Evolutionary conservation across 2,113 vertebrate genomes (phyloP).

Genomic region (Mesocricetus auratus): DNA sequence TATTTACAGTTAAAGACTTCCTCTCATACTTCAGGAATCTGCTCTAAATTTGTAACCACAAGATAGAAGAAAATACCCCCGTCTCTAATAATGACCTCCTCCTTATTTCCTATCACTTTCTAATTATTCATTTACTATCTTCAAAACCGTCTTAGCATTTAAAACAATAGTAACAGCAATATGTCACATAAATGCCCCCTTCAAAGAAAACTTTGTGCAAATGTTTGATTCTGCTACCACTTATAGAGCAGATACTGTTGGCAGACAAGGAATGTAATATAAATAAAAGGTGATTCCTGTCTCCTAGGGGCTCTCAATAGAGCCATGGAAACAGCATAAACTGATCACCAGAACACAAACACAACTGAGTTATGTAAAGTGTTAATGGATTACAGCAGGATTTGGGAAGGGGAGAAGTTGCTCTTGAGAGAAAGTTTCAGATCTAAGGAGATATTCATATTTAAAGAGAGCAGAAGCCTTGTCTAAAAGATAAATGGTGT

Average conservation of each 20-base stretch:
- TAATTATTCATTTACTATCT: neutral
- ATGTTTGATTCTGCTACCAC: neutral
- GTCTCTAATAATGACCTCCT: neutral
- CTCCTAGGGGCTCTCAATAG: neutral
- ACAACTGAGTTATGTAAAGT: constrained; percentile 23
- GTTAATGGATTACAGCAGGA: neutral
- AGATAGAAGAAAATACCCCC: neutral
- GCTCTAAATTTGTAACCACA: constrained; percentile 36
- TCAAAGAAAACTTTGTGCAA: constrained; percentile 4
- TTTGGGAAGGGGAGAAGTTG: neutral
- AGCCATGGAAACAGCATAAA: neutral
- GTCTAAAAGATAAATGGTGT: neutral
- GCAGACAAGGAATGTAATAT: neutral
- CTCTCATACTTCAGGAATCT: constrained; percentile 61
- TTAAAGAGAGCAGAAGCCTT: neutral
- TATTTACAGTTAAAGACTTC: constrained; percentile 62
- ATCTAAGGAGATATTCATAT: neutral
- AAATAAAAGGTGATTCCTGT: constrained; percentile 3
- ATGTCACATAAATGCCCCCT: constrained; percentile 11
- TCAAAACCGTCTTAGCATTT: neutral
- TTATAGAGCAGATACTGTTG: neutral
- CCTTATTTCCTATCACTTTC: constrained; percentile 37
- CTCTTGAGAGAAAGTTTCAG: constrained; percentile 28
- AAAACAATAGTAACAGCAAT: constrained; percentile 2
- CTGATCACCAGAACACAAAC: neutral